phyloP scores from a whole-genome alignment of 2,113 vertebrate genomes.

The Probosciger aterrimus region DNA sequence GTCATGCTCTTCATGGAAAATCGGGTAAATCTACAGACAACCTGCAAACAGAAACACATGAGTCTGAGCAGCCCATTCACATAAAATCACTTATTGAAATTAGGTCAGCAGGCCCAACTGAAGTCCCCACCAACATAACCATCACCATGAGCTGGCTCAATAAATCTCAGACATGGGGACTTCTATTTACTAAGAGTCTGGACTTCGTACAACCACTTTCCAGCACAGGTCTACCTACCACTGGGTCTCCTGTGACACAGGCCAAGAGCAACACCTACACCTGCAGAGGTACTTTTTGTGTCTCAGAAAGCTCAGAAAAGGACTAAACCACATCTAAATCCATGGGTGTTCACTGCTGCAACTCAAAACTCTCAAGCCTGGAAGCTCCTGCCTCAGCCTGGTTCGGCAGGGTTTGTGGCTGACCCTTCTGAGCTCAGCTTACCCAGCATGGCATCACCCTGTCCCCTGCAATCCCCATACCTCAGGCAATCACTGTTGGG shows the following conservation, averaged over 20 bases:
- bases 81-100: neutral
- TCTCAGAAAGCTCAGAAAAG: neutral
- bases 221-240: neutral
- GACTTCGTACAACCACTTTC: neutral
- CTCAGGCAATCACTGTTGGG: neutral
- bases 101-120: neutral
- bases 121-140: neutral
- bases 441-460: neutral
- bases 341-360: neutral
- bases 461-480: neutral
- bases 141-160: neutral
- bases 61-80: neutral
- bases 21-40: neutral
- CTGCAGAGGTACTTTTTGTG: neutral
- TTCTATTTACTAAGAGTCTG: neutral
- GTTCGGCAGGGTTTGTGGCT: neutral
- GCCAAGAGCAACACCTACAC: neutral
- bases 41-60: neutral
- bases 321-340: fast-evolving
- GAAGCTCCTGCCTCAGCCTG: neutral
- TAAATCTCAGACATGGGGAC: neutral
- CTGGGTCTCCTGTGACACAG: neutral
- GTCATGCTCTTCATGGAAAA: neutral
- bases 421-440: neutral
- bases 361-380: neutral